These are phyloP conservation scores for Loxodonta africana DNA, from an alignment of 2,113 vertebrate genomes.

Conservation along the genomic window DNA sequence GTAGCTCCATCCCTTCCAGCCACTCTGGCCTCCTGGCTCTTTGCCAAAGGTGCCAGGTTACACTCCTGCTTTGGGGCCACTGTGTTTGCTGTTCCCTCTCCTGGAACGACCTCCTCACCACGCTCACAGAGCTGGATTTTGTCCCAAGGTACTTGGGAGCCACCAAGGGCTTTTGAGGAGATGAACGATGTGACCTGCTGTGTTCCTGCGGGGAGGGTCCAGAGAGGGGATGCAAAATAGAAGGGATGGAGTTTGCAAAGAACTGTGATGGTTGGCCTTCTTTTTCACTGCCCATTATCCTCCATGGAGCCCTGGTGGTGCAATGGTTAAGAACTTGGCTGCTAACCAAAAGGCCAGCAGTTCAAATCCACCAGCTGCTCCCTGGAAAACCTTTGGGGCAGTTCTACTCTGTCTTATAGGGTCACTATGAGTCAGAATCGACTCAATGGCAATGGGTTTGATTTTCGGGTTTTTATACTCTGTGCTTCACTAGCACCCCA, in stretches of 20 bases:
- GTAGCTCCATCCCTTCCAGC: no score
- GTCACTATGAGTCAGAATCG: no score
- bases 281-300: not conserved
- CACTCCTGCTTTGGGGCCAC: not conserved
- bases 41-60: not conserved
- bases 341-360: no score
- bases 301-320: no score
- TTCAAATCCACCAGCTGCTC: no score
- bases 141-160: not conserved
- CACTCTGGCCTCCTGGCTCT: not conserved
- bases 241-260: not conserved
- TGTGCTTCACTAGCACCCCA: not conserved
- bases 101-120: not conserved
- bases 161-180: not conserved
- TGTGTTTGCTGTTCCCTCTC: not conserved
- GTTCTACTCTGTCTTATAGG: no score
- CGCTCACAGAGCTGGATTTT: not conserved
- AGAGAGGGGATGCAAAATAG: not conserved
- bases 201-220: not conserved
- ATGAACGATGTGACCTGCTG: not conserved
- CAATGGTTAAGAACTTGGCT: no score
- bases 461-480: no score
- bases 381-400: no score
- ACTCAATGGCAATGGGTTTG: no score
- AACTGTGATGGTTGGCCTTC: not conserved